phyloP scores from a whole-genome alignment of 2,888 invertebrate species.

The Dryobota labecula region DNA sequence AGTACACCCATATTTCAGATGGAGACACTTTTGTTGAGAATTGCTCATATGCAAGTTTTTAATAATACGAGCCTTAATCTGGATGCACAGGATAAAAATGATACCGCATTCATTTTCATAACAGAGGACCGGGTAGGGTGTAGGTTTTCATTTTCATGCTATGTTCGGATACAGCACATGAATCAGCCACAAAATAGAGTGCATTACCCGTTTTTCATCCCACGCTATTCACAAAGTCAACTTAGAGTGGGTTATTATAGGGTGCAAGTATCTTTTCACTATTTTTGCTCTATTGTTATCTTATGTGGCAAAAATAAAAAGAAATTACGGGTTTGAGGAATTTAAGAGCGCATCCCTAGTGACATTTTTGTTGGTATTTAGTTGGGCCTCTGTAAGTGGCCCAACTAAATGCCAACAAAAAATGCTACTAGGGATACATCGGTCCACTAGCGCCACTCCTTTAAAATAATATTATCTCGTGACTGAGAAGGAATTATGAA shows the following conservation, averaged over 20 bases:
- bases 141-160: conserved; percentile 27
- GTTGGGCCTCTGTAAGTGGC: too few species aligned
- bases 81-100: conserved; percentile 28
- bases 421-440: too few species aligned
- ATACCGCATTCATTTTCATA: conserved; percentile 40
- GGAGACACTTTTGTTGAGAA: too few species aligned
- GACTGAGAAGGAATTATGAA: too few species aligned
- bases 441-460: too few species aligned
- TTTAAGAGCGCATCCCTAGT: too few species aligned
- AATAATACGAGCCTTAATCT: conserved; percentile 21
- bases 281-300: conserved; percentile 40
- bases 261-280: conserved; percentile 31
- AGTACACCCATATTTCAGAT: too few species aligned
- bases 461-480: too few species aligned
- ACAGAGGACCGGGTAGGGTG: conserved; percentile 12
- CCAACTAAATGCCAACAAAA: too few species aligned
- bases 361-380: too few species aligned
- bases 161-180: conserved; percentile 56
- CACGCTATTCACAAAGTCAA: conserved; percentile 53
- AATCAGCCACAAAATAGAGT: conserved; percentile 58
- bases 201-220: conserved; percentile 52
- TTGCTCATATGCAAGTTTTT: conserved; percentile 9
- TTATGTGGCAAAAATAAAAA: background rate
- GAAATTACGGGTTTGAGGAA: background rate
- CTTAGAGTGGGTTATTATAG: conserved; percentile 44